Evolutionary conservation across 2,888 invertebrate genomes (phyloP), one percentile per base, ranked within the genome.

Genomic region (Zelleria hepariella): DNA sequence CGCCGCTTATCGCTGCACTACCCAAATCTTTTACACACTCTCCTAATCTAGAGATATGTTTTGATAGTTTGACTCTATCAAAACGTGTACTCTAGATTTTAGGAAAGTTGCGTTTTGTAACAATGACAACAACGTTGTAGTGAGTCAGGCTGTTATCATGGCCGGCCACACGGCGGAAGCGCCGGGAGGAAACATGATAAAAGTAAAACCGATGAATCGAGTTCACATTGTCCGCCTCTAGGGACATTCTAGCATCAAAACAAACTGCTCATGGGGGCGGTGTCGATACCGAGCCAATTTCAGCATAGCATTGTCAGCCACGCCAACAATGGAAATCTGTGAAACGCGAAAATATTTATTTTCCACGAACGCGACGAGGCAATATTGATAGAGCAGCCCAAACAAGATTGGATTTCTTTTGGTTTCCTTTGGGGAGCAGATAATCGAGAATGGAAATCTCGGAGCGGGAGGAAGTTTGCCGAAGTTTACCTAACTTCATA

Each of bases 121-220:
- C 51, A 51, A n/a, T 51, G 51, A 20, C 51, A 65, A 64, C 65
- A 60, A 67, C 71, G 66, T 63, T 65, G 64, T 65, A 69, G 69
- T 67, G 63, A 66, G 18, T 57, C 70, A 66, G 65, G 64, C 32
- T 68, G 77, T 78, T 86, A 86, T 86, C 86, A 68, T 66, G 67
- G 64, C 69, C 65, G 69, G 66, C 74, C 73, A 42, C 56, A 55
- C 25, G 69, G 74, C 84, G 86, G 86, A 87, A 86, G 74, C 68
- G 68, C 66, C 70, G 73, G 72, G 51, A 80, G 86, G 87, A 86
- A 84, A 76, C 72, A 66, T 73, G 87, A 86, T 86, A 87, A 42
- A 42, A 42, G 32, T 42, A 42, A 82, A 75, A 73, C 69, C 73
- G 66, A 73, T 75, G 75, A 77, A 74, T 74, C 71, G 77, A 71